These are phyloP conservation scores for Montipora cactus DNA, from an alignment of 64 coral and sea anemone genomes.

Conservation along the genomic window DNA sequence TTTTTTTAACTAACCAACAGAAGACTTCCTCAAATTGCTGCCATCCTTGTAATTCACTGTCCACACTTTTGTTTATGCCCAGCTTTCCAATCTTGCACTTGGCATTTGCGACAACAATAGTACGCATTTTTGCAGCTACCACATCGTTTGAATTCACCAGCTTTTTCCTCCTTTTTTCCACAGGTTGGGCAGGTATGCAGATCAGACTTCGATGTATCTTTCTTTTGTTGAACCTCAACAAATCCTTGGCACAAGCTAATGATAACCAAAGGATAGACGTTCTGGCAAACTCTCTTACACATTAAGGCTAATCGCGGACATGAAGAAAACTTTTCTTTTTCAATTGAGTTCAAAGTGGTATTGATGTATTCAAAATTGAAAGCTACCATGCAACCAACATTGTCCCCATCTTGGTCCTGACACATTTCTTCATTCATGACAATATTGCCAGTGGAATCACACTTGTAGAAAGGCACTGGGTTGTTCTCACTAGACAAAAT, in stretches of 20 bases:
- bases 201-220: background rate
- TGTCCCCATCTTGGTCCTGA: slow-evolving; percentile 33
- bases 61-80: slow-evolving; percentile 53
- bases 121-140: slow-evolving; percentile 57
- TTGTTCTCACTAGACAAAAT: slow-evolving; percentile 42
- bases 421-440: slow-evolving; percentile 56
- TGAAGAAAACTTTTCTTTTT: slow-evolving; percentile 23
- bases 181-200: slow-evolving; percentile 41
- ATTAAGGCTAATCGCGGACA: slow-evolving; percentile 32
- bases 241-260: slow-evolving; percentile 41
- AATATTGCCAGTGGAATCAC: slow-evolving; percentile 27
- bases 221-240: slow-evolving; percentile 34
- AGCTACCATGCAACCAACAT: slow-evolving; percentile 17
- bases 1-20: no score
- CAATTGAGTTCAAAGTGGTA: slow-evolving; percentile 22
- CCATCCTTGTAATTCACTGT: background rate
- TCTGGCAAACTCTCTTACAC: slow-evolving; percentile 48
- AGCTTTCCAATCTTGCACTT: slow-evolving; percentile 54
- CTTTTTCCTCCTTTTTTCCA: slow-evolving; percentile 10
- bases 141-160: slow-evolving; percentile 63
- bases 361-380: slow-evolving; percentile 50
- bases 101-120: slow-evolving; percentile 52
- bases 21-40: no score
- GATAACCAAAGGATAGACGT: slow-evolving; percentile 40
- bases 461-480: slow-evolving; percentile 51